Base-by-base conservation (phyloP, 2,113 vertebrate genomes). In the Spheniscus mendiculus region DNA sequence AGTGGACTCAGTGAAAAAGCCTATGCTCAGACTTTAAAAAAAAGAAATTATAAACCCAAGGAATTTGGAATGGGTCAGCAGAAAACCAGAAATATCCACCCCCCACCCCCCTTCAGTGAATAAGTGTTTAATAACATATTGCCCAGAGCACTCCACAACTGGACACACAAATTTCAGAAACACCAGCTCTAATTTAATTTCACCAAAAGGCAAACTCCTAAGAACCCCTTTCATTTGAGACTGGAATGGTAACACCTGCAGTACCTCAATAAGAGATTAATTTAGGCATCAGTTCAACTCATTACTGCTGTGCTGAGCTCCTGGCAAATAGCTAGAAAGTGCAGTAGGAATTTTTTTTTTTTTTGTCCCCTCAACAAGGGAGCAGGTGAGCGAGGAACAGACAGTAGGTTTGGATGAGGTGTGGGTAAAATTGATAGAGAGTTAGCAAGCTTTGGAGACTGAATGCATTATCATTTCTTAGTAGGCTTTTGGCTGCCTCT, bases 281-380 rank as follows among this genome's bases (percentile, higher is more conserved):
- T 87, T 74, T 10, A 62, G 56, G 72, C 76, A 47, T 2, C 22
- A 74, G 2, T 69, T 58, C 36, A 78, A 38, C 42, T 77, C n/a
- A 38, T 66, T 66, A 49, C 47, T 36, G 73, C 69, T 42, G 12
- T 23, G 34, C 58, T 53, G 49, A 83, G 70, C 82, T 72, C 61
- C 80, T 90, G 74, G n/a, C 38, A 93, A 87, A 89, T 15, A 76
- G 61, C 62, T 89, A 16, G 47, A 83, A 90, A 89, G 45, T 12
- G 44, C 1, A 42, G 77, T 3, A 55, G 81, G 55, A 76, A 14
- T 30, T 12, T 8, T 6, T 38, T 17, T 36, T 27, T 18, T 29
- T 21, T 42, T 42, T 42, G 6, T 42, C 15, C 9, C 32, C 19
- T 36, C 56, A 85, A 42, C 16, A 52, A 32, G 22, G 52, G 26